Evolutionary conservation across 2,888 invertebrate species (phyloP), one percentile per base, ranked within the genome.

Genomic region (Hedychridium roseum): DNA sequence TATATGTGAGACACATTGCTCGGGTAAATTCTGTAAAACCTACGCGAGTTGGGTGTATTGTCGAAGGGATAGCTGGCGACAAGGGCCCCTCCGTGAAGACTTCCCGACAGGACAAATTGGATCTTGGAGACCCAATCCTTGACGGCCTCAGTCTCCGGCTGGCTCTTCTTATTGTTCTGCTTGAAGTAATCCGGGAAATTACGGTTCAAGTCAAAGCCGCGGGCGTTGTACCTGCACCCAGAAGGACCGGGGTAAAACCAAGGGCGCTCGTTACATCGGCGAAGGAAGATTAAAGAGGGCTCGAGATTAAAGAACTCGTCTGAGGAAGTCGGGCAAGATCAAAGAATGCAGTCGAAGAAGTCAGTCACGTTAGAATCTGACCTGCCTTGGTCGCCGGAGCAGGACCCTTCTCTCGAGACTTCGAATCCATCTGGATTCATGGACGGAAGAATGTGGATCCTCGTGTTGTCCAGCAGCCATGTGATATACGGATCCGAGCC

Each of bases 341-440:
- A n/a, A n/a, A n/a, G n/a, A n/a, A n/a, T n/a, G n/a, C n/a, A n/a
- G n/a, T n/a, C n/a, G 23, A 23, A 23, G 23, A 23, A 23, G 23
- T 23, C 9, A 6, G 5, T 23, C 9, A 6, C 23, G 5, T 23
- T 23, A 23, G 23, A 23, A 23, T 46, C 35, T n/a, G n/a, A 91
- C 90, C 94, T 88, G 77, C 95, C 95, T 77, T 90, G 89, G 6
- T 90, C 88, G 16, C 92, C 92, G 68, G 92, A 91, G 70, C 94
- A 95, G 50, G 88, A 85, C 21, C 94, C 94, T 79, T 94, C 94
- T 66, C 89, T 88, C 3, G 98, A 94, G 14, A 90, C 89, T 66
- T 96, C 92, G 81, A 91, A 98, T 15, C 98, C 99, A 79, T 99
- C 99, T 0, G 99, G 98, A 80, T 99, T 99, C 96, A 99, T 96